These are phyloP conservation scores for Tetramorium simillimum DNA, from an alignment of 1,140 invertebrate species.

Conservation along the genomic window DNA sequence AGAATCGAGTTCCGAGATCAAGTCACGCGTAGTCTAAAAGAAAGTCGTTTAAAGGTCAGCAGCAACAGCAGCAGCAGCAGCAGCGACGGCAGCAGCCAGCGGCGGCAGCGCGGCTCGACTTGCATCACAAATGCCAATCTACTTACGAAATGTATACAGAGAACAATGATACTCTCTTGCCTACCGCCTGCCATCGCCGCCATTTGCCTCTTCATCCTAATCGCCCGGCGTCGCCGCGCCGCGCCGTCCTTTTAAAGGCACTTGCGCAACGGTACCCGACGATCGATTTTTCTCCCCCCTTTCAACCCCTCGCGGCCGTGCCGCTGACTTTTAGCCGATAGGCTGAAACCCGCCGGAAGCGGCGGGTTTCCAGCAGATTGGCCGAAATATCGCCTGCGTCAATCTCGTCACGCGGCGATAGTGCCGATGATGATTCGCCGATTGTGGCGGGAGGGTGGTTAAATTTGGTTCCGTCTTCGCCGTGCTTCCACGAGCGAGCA, in stretches of 20 bases:
- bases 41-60: slow-evolving; percentile 81
- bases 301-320: neutral
- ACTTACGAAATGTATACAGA: slow-evolving; percentile 77
- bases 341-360: slow-evolving; percentile 22
- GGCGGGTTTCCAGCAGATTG: slow-evolving; percentile 44
- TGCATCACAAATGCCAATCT: slow-evolving; percentile 80
- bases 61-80: slow-evolving; percentile 45
- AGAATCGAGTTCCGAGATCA: slow-evolving; percentile 73
- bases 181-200: slow-evolving; percentile 17
- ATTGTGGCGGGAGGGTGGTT: neutral
- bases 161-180: slow-evolving; percentile 75
- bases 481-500: neutral
- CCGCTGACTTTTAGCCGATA: slow-evolving; percentile 22
- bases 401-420: slow-evolving; percentile 36
- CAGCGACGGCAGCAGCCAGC: slow-evolving; percentile 22
- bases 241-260: slow-evolving; percentile 16
- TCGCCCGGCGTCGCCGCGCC: neutral
- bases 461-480: slow-evolving; percentile 4
- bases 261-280: slow-evolving; percentile 34
- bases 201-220: slow-evolving; percentile 51
- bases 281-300: slow-evolving; percentile 50
- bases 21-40: slow-evolving; percentile 79
- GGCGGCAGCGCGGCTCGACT: slow-evolving; percentile 69
- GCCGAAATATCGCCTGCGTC: slow-evolving; percentile 21
- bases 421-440: slow-evolving; percentile 33